Evolutionary conservation across 2,888 invertebrate genomes (phyloP).

Genomic region (Leptopilina syphax): DNA sequence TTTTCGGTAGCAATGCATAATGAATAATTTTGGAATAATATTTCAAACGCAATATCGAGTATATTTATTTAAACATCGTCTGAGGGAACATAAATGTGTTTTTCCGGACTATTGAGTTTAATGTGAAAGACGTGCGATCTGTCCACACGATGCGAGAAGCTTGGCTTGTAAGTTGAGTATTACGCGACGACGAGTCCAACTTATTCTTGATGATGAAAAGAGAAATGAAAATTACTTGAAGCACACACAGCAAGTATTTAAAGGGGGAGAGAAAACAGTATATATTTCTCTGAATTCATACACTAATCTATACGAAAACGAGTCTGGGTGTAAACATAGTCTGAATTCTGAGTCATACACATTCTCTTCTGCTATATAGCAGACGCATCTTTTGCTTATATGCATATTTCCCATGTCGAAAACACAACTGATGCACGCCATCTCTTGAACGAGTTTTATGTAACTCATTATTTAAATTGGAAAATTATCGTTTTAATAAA

Average conservation of each 20-base stretch:
- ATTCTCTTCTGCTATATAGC: background rate
- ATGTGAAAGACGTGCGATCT: background rate
- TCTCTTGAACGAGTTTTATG: background rate
- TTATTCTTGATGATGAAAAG: slow-evolving; percentile 26
- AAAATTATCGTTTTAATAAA: slow-evolving; percentile 12
- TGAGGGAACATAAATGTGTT: background rate
- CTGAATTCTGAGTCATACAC: slow-evolving; percentile 25
- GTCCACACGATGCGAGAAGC: slow-evolving; percentile 1
- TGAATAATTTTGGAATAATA: no score
- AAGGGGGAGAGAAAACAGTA: background rate
- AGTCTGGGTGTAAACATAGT: slow-evolving; percentile 17
- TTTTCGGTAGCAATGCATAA: no score
- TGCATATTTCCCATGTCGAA: slow-evolving; percentile 14
- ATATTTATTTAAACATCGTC: background rate
- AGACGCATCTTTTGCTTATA: slow-evolving; percentile 2
- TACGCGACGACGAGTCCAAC: background rate
- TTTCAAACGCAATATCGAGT: background rate
- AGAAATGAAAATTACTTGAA: slow-evolving; percentile 13
- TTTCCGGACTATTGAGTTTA: slow-evolving; percentile 3
- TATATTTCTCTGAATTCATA: background rate
- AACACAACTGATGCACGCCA: background rate
- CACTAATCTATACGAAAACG: slow-evolving; percentile 3
- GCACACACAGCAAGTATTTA: background rate
- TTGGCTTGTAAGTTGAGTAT: background rate
- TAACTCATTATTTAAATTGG: slow-evolving; percentile 6